Base-by-base conservation (phyloP, 1,140 invertebrate species). In the Zaprionus vittiger region DNA sequence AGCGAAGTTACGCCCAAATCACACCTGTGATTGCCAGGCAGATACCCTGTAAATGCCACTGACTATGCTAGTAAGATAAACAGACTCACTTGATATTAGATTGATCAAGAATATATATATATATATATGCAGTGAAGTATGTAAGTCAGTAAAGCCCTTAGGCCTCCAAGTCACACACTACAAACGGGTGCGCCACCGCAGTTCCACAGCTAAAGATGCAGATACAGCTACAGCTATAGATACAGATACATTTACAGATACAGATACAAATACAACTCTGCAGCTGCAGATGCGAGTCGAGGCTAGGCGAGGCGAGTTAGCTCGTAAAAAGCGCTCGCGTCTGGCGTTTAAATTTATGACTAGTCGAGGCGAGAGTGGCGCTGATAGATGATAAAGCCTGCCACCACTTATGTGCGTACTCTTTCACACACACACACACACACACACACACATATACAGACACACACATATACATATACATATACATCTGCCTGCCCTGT, bases 321-420 rank as follows among this genome's bases (percentile, higher is more conserved):
- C 54, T 75, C 73, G 60, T 75, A 71, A 75, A 75, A 75, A 70
- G 73, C 60, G 72, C 55, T 70, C 67, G 73, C 59, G 72, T 71
- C 67, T 76, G 55, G 55, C 55, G 73, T 71, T 75, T n/a, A 76
- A 76, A 65, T 76, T 76, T 76, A 76, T 76, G 73, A 71, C 68
- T 76, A 76, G 73, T 54, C 38, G 68, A 64, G 73, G 67, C 73
- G 61, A 64, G 61, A 71, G 60, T 76, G 73, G 71, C 73, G 73
- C 68, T 76, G 73, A 76, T 76, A 76, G 60, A 76, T 71, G 68
- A 76, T 76, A 76, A 76, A 64, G 54, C 47, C 61, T 14, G 54
- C 41, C 59, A 62, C 20, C 64, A 70, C 37, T 24, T n/a, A 64
- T 22, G 9, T 28, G 56, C 34, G 7, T 49, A 67, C 28, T 47